Evolutionary conservation across 2,888 invertebrate genomes (phyloP).

Genomic region (Muscina levida): DNA sequence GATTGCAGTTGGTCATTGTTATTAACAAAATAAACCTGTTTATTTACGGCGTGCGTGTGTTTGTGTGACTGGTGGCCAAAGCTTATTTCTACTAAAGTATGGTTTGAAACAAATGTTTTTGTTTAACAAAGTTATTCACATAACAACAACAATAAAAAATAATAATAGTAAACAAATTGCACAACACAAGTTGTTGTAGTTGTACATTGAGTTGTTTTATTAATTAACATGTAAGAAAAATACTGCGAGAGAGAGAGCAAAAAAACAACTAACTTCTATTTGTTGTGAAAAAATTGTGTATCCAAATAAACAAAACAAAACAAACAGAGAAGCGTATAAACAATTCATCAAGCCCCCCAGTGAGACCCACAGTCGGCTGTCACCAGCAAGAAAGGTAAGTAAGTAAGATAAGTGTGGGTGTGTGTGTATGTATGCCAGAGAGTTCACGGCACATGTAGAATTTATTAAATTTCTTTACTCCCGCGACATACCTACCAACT

Average conservation of each 20-base stretch:
- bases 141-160: constrained; percentile 14
- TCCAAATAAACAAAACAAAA: constrained; percentile 23
- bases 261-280: not conserved
- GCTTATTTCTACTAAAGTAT: too few relatives aligned
- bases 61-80: too few relatives aligned
- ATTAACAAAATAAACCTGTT: too few relatives aligned
- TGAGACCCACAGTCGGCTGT: not conserved
- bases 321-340: not conserved
- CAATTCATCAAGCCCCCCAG: constrained; percentile 7
- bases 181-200: not conserved
- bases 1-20: too few relatives aligned
- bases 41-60: too few relatives aligned
- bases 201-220: constrained; percentile 11
- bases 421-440: not conserved
- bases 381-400: not conserved
- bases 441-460: not conserved
- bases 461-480: constrained; percentile 14
- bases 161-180: not conserved
- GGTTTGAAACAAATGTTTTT: not conserved
- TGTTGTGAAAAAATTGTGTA: constrained; percentile 13
- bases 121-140: not conserved
- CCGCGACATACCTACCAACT: not conserved
- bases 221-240: not conserved
- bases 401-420: not conserved
- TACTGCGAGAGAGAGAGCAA: not conserved